phyloP scores from a whole-genome alignment of 2,888 invertebrate genomes.

The Beris chalybata region DNA sequence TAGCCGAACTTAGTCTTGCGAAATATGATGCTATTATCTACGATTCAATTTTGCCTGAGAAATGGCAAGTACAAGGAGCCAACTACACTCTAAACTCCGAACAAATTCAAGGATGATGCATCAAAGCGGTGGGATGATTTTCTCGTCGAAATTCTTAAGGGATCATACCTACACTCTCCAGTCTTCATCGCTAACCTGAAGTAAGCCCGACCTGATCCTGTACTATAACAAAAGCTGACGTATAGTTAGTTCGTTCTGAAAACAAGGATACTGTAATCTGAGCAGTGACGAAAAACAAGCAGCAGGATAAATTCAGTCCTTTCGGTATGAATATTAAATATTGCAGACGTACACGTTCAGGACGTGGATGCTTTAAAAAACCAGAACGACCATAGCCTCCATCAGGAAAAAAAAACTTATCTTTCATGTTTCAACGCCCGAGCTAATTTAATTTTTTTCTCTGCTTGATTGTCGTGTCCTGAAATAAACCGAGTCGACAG shows the following conservation, averaged over 20 bases:
- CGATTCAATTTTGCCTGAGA: background rate
- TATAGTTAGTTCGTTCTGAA: background rate
- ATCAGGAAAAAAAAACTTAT: background rate
- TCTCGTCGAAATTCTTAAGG: background rate
- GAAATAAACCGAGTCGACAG: slow-evolving; percentile 18
- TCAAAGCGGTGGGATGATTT: background rate
- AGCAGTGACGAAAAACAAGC: background rate
- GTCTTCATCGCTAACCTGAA: background rate
- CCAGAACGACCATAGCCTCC: background rate
- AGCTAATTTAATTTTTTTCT: slow-evolving; percentile 15
- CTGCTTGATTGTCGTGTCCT: background rate
- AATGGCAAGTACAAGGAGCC: background rate
- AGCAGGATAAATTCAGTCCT: background rate
- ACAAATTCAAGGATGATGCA: background rate
- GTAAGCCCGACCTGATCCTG: no score
- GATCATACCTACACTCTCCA: no score
- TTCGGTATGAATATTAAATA: no score
- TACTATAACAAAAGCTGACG: no score
- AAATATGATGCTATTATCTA: slow-evolving; percentile 13
- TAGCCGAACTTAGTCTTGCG: slow-evolving; percentile 2
- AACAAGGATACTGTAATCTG: background rate
- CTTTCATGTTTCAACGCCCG: slow-evolving; percentile 6
- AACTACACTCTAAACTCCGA: background rate
- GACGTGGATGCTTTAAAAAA: slow-evolving; percentile 4
- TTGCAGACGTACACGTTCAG: no score